Evolutionary conservation across 2,888 invertebrate species (phyloP).

Genomic region (Apodemia zela): DNA sequence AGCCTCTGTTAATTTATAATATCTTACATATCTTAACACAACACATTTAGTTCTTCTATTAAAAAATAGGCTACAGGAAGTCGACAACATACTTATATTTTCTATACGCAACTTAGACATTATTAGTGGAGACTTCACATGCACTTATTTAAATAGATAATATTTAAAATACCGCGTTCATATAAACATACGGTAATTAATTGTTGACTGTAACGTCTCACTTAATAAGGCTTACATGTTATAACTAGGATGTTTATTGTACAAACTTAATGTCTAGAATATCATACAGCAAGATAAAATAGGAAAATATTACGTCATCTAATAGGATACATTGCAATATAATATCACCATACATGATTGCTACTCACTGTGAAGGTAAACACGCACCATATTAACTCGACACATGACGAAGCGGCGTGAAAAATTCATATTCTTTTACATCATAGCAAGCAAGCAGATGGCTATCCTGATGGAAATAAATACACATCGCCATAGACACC

Average conservation of each 20-base stretch:
- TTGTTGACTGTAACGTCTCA: neutral
- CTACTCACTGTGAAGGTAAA: neutral
- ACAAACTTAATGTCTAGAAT: neutral
- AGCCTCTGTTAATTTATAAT: neutral
- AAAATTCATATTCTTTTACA: too few relatives aligned
- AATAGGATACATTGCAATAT: constrained; percentile 4
- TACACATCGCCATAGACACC: too few relatives aligned
- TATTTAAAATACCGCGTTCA: too few relatives aligned
- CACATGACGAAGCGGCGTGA: neutral
- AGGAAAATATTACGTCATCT: constrained; percentile 3
- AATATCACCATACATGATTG: neutral
- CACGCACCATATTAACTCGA: neutral
- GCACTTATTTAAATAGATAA: too few relatives aligned
- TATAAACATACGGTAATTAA: constrained; percentile 21
- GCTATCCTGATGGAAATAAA: too few relatives aligned
- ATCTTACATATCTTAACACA: constrained; percentile 1
- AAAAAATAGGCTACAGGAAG: neutral
- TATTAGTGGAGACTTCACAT: too few relatives aligned
- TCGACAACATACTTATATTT: too few relatives aligned
- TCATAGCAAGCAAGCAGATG: too few relatives aligned
- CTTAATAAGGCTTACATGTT: neutral
- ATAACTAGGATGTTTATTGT: constrained; percentile 1
- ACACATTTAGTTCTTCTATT: constrained; percentile 1
- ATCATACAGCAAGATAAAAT: neutral
- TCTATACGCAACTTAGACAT: too few relatives aligned